Conservation (phyloP, 2,113 vertebrate genomes). For the Dinomys branickii region DNA sequence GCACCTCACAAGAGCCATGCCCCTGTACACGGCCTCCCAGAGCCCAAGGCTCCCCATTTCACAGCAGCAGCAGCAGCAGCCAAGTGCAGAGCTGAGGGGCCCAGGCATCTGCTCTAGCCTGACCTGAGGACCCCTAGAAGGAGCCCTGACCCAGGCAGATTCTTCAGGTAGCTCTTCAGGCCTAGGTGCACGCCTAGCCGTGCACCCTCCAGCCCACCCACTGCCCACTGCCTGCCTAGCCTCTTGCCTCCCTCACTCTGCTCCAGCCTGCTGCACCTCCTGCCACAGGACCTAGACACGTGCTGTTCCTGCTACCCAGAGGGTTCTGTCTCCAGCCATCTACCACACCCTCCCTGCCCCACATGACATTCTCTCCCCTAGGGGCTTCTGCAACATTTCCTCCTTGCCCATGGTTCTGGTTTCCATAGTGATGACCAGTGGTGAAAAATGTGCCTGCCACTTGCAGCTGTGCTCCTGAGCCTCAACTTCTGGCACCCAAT, state of each 20-base stretch:
- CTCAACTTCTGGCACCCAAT: background rate
- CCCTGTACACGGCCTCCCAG: accelerated
- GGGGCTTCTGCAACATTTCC: background rate
- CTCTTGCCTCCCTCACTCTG: too few relatives aligned
- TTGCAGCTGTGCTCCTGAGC: accelerated
- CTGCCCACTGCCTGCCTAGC: background rate
- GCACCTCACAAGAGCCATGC: background rate
- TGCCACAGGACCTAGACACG: background rate
- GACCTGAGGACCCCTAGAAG: background rate
- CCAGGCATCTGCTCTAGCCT: background rate
- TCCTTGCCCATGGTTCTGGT: too few relatives aligned
- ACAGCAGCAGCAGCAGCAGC: background rate
- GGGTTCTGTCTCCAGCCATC: accelerated
- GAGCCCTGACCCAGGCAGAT: background rate
- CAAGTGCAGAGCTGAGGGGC: accelerated
- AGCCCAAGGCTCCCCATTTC: accelerated
- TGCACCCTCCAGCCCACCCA: accelerated
- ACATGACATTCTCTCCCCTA: accelerated
- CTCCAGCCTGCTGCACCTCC: background rate
- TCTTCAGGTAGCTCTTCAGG: background rate
- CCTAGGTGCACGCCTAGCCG: too few relatives aligned
- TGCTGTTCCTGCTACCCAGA: background rate
- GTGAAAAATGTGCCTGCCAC: background rate
- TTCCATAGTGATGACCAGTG: background rate
- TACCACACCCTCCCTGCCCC: accelerated